Percentiles rank a stretch among this genome's conserved stretches.
These are phyloP conservation scores for Dryas iulia DNA, from an alignment of 1,140 invertebrate species.

Conservation along the genomic window DNA sequence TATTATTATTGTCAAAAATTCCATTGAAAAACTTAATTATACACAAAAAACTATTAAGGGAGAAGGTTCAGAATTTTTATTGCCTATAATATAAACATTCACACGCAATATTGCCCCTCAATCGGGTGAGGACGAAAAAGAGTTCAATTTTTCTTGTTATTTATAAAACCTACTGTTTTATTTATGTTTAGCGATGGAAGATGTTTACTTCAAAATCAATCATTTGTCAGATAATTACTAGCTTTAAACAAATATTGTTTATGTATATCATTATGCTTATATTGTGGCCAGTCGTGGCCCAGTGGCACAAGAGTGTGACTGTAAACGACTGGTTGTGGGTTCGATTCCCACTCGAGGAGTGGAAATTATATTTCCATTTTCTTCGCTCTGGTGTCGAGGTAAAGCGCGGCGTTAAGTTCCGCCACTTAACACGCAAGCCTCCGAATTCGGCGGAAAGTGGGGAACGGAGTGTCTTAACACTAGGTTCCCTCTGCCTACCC, in stretches of 20 bases:
- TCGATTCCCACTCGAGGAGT: no score
- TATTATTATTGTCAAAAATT: not conserved
- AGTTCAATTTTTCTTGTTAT: not conserved
- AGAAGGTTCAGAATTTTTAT: constrained; percentile 4
- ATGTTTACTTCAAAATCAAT: not conserved
- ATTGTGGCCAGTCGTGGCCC: no score
- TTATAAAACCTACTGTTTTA: not conserved
- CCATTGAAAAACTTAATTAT: not conserved
- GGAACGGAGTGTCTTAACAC: no score
- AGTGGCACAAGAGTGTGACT: no score
- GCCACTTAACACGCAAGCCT: no score
- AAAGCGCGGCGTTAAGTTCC: no score
- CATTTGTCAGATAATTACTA: not conserved
- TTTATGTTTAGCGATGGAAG: not conserved
- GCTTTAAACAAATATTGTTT: not conserved
- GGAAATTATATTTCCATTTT: no score
- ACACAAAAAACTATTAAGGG: not conserved
- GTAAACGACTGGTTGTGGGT: no score
- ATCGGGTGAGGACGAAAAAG: not conserved
- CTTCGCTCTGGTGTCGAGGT: no score
- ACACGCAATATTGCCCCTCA: constrained; percentile 5
- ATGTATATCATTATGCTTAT: not conserved
- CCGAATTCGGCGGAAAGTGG: no score
- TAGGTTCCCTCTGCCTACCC: no score
- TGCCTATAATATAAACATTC: constrained; percentile 16